Conservation (phyloP, 2,888 invertebrate species). For the Strigamia maritima region DNA sequence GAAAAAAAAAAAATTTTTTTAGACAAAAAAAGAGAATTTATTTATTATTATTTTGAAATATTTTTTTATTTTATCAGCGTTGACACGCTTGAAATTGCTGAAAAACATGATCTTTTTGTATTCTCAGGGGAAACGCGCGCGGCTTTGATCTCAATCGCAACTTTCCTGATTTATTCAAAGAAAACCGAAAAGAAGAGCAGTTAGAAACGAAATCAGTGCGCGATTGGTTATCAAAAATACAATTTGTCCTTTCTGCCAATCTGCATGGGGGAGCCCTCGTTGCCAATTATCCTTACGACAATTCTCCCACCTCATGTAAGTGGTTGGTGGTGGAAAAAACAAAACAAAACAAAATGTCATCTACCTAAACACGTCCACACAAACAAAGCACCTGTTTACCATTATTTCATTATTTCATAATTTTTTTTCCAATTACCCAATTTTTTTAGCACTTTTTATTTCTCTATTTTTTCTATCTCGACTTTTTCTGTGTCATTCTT, state of each 20-base stretch:
- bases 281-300: conserved; percentile 95
- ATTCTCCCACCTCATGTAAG: conserved; percentile 90
- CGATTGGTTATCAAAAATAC: conserved; percentile 88
- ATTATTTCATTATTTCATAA: not conserved
- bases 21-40: too few species aligned
- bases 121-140: conserved; percentile 72
- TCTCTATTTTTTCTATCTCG: not conserved
- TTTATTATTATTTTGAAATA: not conserved
- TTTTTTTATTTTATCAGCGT: not conserved
- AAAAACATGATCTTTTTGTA: not conserved
- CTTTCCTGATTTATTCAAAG: conserved; percentile 92
- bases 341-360: not conserved
- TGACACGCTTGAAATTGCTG: not conserved
- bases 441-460: not conserved
- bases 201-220: conserved; percentile 94
- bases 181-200: conserved; percentile 75
- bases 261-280: conserved; percentile 93
- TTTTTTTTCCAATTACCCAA: not conserved
- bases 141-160: conserved; percentile 91
- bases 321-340: conserved; percentile 44
- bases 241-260: conserved; percentile 90
- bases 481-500: conserved; percentile 3
- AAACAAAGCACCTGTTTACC: not conserved
- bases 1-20: conserved; percentile 41
- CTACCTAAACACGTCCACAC: not conserved